Conservation (phyloP, 2,113 vertebrate species). For the Zeus faber region DNA sequence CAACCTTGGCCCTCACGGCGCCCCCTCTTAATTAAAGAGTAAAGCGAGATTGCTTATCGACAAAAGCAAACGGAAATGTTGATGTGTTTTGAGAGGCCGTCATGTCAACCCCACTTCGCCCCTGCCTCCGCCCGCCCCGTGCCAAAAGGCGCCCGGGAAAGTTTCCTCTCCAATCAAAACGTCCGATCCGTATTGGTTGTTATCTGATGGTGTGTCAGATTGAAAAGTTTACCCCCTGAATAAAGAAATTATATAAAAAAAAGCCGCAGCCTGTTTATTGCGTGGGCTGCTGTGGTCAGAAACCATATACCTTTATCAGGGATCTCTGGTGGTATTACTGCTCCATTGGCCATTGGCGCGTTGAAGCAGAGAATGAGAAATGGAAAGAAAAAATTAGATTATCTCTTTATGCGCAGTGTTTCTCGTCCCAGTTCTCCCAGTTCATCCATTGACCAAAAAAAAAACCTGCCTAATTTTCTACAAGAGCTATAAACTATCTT, state of each 20-base stretch:
- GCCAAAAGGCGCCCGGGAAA: constrained; percentile 19
- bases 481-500: no score
- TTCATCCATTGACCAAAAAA: no score
- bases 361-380: constrained; percentile 24
- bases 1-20: constrained; percentile 32
- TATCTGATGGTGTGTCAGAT: constrained; percentile 55
- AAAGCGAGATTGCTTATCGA: constrained; percentile 19
- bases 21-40: constrained; percentile 53
- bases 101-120: background rate
- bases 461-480: no score
- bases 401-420: background rate
- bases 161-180: constrained; percentile 41
- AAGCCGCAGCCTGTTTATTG: constrained; percentile 10
- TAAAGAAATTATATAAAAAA: constrained; percentile 26
- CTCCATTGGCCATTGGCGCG: constrained; percentile 13
- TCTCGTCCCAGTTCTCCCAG: no score
- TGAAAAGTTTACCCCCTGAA: no score
- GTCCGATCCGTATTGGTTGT: constrained; percentile 38
- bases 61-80: constrained; percentile 48
- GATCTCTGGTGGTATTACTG: constrained; percentile 11
- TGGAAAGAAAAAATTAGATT: constrained; percentile 22
- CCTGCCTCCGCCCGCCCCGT: constrained; percentile 8
- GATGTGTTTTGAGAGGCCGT: constrained; percentile 24
- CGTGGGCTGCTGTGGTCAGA: constrained; percentile 20
- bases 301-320: constrained; percentile 27